These are phyloP conservation scores for Leucopternis melanops DNA, from an alignment of 2,113 vertebrate genomes.

Conservation along the genomic window DNA sequence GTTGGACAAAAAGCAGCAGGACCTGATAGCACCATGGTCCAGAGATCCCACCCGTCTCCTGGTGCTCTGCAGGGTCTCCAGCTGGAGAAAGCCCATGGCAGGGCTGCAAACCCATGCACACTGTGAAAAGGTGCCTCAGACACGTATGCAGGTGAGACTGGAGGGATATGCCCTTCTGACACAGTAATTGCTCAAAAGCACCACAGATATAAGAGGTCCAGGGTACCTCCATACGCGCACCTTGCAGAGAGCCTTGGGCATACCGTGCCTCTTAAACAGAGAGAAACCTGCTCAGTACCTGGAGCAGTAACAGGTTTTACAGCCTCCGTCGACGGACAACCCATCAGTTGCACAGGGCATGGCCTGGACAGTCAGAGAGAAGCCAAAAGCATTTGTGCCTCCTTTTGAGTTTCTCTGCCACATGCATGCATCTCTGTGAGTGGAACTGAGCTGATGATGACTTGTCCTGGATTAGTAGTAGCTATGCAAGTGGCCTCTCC, in stretches of 20 bases:
- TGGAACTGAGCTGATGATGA: background rate
- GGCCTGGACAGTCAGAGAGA: background rate
- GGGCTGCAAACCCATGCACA: rapidly evolving
- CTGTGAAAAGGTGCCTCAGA: background rate
- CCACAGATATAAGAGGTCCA: background rate
- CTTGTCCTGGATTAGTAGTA: background rate
- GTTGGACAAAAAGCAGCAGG: background rate
- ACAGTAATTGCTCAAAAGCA: background rate
- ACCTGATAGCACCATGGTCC: background rate
- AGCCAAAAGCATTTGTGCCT: constrained; percentile 5
- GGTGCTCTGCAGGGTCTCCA: background rate
- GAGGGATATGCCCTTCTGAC: background rate
- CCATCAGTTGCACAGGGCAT: background rate
- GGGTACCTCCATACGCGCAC: rapidly evolving
- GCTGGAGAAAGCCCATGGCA: background rate
- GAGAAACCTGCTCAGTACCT: background rate
- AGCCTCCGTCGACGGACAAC: background rate
- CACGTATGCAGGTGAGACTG: rapidly evolving
- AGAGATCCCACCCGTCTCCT: background rate
- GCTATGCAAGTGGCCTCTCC: background rate
- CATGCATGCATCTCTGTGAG: background rate
- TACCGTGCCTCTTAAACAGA: background rate
- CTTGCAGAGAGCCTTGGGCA: background rate
- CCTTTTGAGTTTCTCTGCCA: background rate
- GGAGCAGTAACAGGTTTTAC: background rate